phyloP scores from a whole-genome alignment of 23 tunicate species.

The Trididemnum nubilum region DNA sequence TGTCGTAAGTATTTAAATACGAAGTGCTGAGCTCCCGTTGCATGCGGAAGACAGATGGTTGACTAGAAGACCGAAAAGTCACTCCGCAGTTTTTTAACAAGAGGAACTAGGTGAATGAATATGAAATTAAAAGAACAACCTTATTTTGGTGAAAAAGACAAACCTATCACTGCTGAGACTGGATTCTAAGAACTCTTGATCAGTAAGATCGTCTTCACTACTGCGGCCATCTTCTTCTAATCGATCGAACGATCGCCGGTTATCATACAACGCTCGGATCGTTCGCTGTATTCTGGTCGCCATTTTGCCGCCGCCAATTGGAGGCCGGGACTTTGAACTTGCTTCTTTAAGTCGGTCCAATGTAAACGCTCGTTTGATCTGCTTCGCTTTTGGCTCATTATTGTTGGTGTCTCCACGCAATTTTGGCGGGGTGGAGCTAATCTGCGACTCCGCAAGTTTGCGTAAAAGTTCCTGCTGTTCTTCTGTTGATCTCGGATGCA shows the following conservation, averaged over 20 bases:
- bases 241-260: background rate
- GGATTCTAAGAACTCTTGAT: background rate
- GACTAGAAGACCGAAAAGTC: too few species aligned
- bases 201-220: constrained; percentile 6
- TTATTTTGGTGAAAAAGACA: too few species aligned
- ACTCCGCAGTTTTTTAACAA: too few species aligned
- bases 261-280: constrained; percentile 75
- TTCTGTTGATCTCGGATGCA: constrained; percentile 34
- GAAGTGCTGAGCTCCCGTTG: too few species aligned
- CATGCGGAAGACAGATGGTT: too few species aligned
- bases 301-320: constrained; percentile 55
- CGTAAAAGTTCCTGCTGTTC: constrained; percentile 39
- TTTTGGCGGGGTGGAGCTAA: background rate
- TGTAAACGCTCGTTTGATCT: background rate
- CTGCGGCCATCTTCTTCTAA: background rate
- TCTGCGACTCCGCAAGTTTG: constrained; percentile 8
- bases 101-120: too few species aligned
- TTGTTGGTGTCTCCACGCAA: background rate
- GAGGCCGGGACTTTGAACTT: background rate
- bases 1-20: too few species aligned
- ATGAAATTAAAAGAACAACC: too few species aligned
- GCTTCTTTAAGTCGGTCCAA: constrained; percentile 10
- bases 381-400: background rate
- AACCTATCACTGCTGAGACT: background rate
- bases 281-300: constrained; percentile 86